Evolutionary conservation across 2,113 vertebrate species (phyloP).

Genomic region (Thamnophis sirtalis): DNA sequence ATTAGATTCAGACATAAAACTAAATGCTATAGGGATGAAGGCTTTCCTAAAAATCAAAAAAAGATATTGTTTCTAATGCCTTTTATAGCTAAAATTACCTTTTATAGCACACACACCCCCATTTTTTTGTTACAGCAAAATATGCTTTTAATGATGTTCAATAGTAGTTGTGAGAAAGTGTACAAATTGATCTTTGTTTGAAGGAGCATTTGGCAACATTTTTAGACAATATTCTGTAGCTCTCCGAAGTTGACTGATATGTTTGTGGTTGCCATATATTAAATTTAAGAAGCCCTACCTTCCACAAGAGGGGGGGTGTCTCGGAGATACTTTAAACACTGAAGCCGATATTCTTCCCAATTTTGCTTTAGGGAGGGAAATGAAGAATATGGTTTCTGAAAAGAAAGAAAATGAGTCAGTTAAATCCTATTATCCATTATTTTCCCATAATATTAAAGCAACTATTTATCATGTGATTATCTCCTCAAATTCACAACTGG

Average conservation of each 20-base stretch:
- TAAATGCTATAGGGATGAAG: not conserved
- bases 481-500: not conserved
- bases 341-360: constrained; percentile 74
- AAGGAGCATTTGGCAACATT: not conserved
- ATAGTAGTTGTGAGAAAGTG: not conserved
- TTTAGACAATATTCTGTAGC: not conserved
- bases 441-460: not conserved
- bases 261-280: not conserved
- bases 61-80: not conserved
- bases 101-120: not conserved
- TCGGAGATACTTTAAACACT: constrained; percentile 69
- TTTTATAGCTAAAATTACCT: not conserved
- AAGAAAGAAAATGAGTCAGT: rapidly evolving
- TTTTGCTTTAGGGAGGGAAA: constrained; percentile 72
- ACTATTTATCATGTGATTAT: not conserved
- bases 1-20: not conserved
- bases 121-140: not conserved
- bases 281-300: constrained; percentile 55
- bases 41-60: not conserved
- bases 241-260: not conserved
- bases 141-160: not conserved
- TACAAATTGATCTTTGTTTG: not conserved
- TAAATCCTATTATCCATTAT: not conserved
- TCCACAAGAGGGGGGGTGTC: constrained; percentile 60
- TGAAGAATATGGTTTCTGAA: constrained; percentile 68